Conservation (phyloP, 1,140 invertebrate genomes). For the Saccostrea cuccullata region DNA sequence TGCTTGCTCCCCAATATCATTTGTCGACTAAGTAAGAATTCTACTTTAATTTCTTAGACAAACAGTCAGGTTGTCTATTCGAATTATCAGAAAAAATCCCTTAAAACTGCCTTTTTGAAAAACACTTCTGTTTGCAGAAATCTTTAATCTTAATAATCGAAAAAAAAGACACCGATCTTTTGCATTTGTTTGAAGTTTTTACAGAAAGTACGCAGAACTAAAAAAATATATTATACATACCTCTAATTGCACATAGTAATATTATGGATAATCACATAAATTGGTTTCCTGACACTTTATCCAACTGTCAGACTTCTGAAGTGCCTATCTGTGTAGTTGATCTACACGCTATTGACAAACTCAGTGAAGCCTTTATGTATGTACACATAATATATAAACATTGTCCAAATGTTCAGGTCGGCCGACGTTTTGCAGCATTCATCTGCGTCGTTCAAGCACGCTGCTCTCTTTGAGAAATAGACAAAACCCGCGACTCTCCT, state of each 20-base stretch:
- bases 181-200: background rate
- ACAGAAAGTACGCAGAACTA: background rate
- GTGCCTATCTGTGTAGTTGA: background rate
- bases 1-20: no score
- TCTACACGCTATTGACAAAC: conserved; percentile 29
- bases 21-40: no score
- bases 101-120: no score
- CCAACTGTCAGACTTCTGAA: background rate
- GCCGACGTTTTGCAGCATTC: conserved; percentile 12
- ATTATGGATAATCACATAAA: conserved; percentile 1
- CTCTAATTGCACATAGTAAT: background rate
- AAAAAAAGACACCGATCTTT: no score
- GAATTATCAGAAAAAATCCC: no score
- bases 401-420: conserved; percentile 29
- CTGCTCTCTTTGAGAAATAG: background rate
- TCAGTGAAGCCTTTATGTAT: conserved; percentile 28
- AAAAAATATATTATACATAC: background rate
- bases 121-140: no score
- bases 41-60: no score
- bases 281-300: background rate
- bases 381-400: conserved; percentile 34
- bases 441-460: conserved; percentile 14
- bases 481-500: background rate
- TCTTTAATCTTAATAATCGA: no score
- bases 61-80: no score